phyloP scores from a whole-genome alignment of 2,888 invertebrate species.

The Drosophila aldrichi region DNA sequence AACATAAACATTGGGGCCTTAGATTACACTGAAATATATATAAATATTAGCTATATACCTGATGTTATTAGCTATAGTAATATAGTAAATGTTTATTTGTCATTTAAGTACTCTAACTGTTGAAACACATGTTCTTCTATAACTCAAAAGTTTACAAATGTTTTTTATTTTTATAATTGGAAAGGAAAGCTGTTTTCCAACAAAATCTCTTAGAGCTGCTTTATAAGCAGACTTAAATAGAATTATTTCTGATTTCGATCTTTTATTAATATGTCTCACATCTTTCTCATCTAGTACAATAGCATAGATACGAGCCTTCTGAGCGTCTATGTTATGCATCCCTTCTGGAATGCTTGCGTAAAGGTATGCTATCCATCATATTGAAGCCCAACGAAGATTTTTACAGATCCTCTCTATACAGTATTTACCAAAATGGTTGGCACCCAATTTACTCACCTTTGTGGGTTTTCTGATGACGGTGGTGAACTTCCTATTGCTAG shows the following conservation, averaged over 20 bases:
- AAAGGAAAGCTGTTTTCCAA: too few relatives aligned
- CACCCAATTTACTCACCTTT: slow-evolving; percentile 98
- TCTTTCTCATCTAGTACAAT: slow-evolving; percentile 91
- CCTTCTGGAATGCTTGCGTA: slow-evolving; percentile 99
- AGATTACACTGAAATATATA: neutral
- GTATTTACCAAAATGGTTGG: slow-evolving; percentile 97
- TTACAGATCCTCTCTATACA: slow-evolving; percentile 85
- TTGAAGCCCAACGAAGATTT: neutral
- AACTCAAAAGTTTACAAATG: neutral
- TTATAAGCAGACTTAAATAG: neutral
- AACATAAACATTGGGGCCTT: neutral
- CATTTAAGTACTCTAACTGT: neutral
- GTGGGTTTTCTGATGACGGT: slow-evolving; percentile 96
- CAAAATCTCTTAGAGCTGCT: too few relatives aligned
- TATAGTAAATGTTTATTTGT: too few relatives aligned
- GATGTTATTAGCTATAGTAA: too few relatives aligned
- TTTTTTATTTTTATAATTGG: too few relatives aligned
- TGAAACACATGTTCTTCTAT: neutral
- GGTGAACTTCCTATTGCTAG: slow-evolving; percentile 93
- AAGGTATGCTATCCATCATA: slow-evolving; percentile 88
- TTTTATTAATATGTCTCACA: neutral
- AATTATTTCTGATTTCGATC: neutral
- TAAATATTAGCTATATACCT: too few relatives aligned
- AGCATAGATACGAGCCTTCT: slow-evolving; percentile 97
- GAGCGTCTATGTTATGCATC: slow-evolving; percentile 99